Evolutionary conservation across 30 jellyfish, hydroid and myxozoan genomes (phyloP).

Genomic region (Morbakka virulenta): DNA sequence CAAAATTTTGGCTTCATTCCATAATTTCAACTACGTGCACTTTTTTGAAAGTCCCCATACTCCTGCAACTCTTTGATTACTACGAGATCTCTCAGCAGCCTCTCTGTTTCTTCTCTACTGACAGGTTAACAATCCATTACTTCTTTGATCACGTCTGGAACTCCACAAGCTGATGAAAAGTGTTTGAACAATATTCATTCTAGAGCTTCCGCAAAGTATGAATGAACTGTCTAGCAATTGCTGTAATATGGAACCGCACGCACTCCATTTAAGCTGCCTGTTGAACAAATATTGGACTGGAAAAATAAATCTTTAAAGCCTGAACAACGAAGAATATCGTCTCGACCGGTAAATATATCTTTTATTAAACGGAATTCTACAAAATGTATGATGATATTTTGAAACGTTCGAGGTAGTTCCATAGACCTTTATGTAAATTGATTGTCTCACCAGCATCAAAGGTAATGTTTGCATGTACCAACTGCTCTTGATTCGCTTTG

Average conservation of each 20-base stretch:
- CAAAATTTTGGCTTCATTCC: conserved; percentile 47
- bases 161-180: background rate
- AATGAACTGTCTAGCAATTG: conserved; percentile 38
- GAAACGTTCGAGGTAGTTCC: conserved; percentile 35
- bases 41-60: conserved; percentile 18
- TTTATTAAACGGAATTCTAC: conserved; percentile 61
- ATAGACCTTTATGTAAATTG: conserved; percentile 35
- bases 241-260: conserved; percentile 39
- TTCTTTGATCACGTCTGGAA: conserved; percentile 2
- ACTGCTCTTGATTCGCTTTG: background rate
- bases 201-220: conserved; percentile 21
- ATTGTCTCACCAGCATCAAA: conserved; percentile 46
- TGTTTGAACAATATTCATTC: conserved; percentile 26
- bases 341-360: conserved; percentile 27
- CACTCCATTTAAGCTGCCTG: conserved; percentile 51
- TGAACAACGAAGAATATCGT: conserved; percentile 17
- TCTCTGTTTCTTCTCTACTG: conserved; percentile 13
- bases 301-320: conserved; percentile 40
- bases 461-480: conserved; percentile 25
- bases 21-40: conserved; percentile 7
- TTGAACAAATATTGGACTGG: conserved; percentile 30
- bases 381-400: conserved; percentile 37
- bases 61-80: conserved; percentile 8
- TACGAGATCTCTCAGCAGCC: conserved; percentile 11
- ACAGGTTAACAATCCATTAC: conserved; percentile 7